These are phyloP conservation scores for Nothura maculosa DNA, from an alignment of 2,797 vertebrate species.

Conservation along the genomic window DNA sequence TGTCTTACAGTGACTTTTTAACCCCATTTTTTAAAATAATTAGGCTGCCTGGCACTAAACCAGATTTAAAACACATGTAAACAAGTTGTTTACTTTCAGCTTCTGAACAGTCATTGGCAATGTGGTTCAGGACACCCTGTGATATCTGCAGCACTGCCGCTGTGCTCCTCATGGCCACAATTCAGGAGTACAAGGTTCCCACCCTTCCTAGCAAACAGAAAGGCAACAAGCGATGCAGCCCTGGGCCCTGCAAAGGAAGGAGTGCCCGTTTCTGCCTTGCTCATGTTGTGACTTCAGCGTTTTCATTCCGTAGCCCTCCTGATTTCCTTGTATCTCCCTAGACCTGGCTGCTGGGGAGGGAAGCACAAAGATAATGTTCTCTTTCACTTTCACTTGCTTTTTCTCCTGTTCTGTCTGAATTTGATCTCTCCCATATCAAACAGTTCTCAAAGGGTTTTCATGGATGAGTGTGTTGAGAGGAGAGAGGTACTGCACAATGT, in stretches of 20 bases:
- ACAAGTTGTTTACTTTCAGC: slow-evolving; percentile 25
- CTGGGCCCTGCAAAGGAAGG: not conserved
- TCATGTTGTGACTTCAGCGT: not conserved
- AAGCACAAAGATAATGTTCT: not conserved
- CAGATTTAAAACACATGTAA: slow-evolving; percentile 40
- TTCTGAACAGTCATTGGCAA: not conserved
- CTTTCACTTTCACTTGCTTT: slow-evolving; percentile 19
- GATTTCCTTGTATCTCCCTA: not conserved
- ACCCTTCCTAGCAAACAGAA: not conserved
- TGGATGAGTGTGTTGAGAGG: not conserved
- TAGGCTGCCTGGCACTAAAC: not conserved
- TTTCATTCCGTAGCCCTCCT: not conserved
- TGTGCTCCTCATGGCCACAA: not conserved
- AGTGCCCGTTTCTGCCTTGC: not conserved
- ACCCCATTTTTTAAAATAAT: slow-evolving; percentile 75
- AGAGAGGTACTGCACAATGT: not conserved
- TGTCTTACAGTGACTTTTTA: slow-evolving; percentile 74
- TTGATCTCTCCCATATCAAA: not conserved
- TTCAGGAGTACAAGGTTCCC: not conserved
- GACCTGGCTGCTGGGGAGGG: not conserved
- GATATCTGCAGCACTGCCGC: not conserved
- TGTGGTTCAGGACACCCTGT: not conserved
- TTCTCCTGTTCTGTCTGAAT: not conserved
- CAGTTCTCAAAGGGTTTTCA: not conserved
- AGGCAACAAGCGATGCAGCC: not conserved